Percentiles rank a stretch among this genome's conserved stretches.
These are phyloP conservation scores for Acrocera orbiculus DNA, from an alignment of 2,888 invertebrate genomes.

Conservation along the genomic window DNA sequence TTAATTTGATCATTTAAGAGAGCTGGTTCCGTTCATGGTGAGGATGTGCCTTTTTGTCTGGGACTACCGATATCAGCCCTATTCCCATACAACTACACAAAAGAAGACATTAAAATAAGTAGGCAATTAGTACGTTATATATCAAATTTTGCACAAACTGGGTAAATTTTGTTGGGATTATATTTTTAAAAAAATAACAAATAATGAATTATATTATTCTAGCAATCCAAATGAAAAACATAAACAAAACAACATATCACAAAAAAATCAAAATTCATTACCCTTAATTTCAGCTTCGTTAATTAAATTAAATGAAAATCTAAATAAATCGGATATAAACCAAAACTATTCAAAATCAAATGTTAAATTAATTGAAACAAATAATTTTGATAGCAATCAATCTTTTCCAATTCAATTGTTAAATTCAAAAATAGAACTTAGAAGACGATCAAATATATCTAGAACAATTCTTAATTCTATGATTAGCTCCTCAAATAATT, in stretches of 20 bases:
- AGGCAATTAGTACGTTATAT: conserved; percentile 67
- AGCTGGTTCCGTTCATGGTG: conserved; percentile 66
- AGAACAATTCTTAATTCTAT: no score
- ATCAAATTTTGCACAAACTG: conserved; percentile 71
- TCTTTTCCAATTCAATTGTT: no score
- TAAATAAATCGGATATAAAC: no score
- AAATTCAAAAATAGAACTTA: no score
- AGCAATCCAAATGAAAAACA: conserved; percentile 15
- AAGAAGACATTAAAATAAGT: conserved; percentile 58
- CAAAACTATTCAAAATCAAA: no score
- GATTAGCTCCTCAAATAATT: no score
- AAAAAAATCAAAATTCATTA: conserved; percentile 9
- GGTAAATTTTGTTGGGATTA: conserved; percentile 40
- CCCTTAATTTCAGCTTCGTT: conserved; percentile 9
- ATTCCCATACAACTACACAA: conserved; percentile 61
- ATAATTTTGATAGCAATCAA: no score
- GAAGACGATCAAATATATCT: no score
- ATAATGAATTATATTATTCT: conserved; percentile 1
- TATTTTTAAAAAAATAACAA: not conserved
- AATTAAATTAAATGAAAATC: no score
- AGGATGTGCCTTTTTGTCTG: conserved; percentile 70
- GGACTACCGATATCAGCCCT: conserved; percentile 56
- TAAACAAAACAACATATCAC: no score
- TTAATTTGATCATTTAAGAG: conserved; percentile 38
- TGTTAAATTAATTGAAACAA: no score